phyloP scores from a whole-genome alignment of 2,888 invertebrate genomes.

The Pristionchus japonicus region DNA sequence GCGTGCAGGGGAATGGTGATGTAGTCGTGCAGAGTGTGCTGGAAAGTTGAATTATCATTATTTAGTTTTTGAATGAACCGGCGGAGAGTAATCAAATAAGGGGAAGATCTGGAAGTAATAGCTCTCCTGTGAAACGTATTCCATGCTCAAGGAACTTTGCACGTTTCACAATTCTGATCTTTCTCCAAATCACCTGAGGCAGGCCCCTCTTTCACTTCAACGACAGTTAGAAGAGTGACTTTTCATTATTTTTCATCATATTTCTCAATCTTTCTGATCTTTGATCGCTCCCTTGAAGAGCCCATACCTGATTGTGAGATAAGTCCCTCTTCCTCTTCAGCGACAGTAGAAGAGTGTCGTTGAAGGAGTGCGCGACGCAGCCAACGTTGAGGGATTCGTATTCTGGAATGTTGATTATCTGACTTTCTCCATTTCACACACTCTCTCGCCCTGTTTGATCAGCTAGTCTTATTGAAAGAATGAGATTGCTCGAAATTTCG shows the following conservation, averaged over 20 bases:
- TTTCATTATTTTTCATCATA: not conserved
- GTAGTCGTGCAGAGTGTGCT: not conserved
- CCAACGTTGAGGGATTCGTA: conserved; percentile 41
- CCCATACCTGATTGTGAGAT: too few relatives aligned
- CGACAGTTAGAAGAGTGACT: not conserved
- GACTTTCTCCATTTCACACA: too few relatives aligned
- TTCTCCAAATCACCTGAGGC: not conserved
- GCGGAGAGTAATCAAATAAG: not conserved
- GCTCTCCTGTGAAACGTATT: not conserved
- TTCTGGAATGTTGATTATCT: too few relatives aligned
- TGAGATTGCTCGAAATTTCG: too few relatives aligned
- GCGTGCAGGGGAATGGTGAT: not conserved
- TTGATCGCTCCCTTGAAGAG: not conserved
- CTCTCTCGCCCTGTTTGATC: too few relatives aligned
- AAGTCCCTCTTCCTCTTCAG: conserved; percentile 20
- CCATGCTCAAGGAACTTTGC: too few relatives aligned
- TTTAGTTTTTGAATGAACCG: not conserved
- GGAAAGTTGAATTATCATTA: not conserved
- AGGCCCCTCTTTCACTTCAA: not conserved
- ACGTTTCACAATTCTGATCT: too few relatives aligned
- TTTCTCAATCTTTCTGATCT: not conserved
- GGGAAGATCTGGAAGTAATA: not conserved
- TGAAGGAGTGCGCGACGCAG: conserved; percentile 33
- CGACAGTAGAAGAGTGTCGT: conserved; percentile 3
- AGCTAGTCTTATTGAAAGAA: too few relatives aligned